Evolutionary conservation across 2,888 invertebrate species (phyloP).

Genomic region (Polydrusus tereticollis): DNA sequence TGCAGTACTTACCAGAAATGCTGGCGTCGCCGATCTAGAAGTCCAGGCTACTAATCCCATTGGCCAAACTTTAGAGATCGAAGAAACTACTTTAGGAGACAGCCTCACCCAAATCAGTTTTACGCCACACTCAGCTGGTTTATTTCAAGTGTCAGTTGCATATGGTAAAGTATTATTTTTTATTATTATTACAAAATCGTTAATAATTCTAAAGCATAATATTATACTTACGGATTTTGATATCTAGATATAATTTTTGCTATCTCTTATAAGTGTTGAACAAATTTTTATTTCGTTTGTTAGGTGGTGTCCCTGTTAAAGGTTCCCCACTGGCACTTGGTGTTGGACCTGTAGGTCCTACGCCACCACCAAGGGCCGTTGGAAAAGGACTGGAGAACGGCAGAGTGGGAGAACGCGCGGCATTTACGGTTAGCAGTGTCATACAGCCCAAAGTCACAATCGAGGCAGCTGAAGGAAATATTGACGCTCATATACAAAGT

Average conservation of each 20-base stretch:
- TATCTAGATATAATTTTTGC: no score
- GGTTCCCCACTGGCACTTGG: slow-evolving; percentile 72
- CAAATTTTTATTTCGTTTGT: no score
- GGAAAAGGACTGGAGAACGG: slow-evolving; percentile 79
- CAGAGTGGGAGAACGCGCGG: slow-evolving; percentile 79
- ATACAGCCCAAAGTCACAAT: slow-evolving; percentile 72
- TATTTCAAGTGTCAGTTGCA: slow-evolving; percentile 75
- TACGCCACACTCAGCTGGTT: slow-evolving; percentile 87
- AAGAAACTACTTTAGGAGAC: slow-evolving; percentile 80
- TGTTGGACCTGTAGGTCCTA: slow-evolving; percentile 74
- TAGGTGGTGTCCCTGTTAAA: slow-evolving; percentile 71
- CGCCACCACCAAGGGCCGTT: slow-evolving; percentile 72
- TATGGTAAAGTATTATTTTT: slow-evolving; percentile 67
- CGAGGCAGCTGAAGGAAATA: slow-evolving; percentile 68
- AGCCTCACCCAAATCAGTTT: slow-evolving; percentile 82
- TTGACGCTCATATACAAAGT: slow-evolving; percentile 71
- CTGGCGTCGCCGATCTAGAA: slow-evolving; percentile 88
- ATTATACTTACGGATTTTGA: no score
- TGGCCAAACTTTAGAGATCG: slow-evolving; percentile 85
- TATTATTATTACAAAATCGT: no score
- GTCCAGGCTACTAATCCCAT: slow-evolving; percentile 90
- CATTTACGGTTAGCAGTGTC: slow-evolving; percentile 76
- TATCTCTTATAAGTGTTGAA: no score
- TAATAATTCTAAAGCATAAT: no score
- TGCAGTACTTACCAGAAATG: slow-evolving; percentile 83